These are phyloP conservation scores for Sylvia atricapilla DNA, from an alignment of 2,113 vertebrate species.

Conservation along the genomic window DNA sequence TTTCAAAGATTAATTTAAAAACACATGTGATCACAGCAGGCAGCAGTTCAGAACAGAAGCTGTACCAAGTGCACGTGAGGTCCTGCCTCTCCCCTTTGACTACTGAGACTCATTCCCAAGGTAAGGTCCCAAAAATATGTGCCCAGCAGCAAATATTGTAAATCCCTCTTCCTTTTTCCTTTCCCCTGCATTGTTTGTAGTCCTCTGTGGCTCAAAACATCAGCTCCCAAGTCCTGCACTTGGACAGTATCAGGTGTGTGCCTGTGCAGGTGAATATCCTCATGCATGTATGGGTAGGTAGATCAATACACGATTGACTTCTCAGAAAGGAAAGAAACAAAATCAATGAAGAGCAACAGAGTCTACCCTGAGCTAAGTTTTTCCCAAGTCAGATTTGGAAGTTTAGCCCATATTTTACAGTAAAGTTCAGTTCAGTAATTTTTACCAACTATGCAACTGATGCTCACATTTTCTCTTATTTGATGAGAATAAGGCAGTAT, in stretches of 20 bases:
- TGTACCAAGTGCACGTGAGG: rapidly evolving
- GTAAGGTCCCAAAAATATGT: background rate
- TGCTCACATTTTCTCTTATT: background rate
- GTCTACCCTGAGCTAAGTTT: background rate
- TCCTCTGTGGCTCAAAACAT: background rate
- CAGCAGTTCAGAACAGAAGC: background rate
- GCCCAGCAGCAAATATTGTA: background rate
- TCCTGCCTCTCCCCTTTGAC: background rate
- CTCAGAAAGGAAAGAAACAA: background rate
- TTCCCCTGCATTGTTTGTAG: background rate
- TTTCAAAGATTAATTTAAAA: background rate
- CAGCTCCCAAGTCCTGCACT: background rate
- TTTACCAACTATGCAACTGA: background rate
- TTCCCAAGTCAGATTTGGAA: background rate
- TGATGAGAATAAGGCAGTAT: background rate
- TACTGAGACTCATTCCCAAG: background rate
- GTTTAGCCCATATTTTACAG: background rate
- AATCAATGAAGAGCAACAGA: background rate
- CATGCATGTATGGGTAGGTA: background rate
- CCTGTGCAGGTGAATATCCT: background rate
- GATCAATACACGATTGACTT: background rate
- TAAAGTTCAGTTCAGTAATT: background rate
- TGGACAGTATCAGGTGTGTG: background rate
- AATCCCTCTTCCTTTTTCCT: background rate
- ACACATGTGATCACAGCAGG: background rate